A percentile compares a stretch with the other conserved stretches of the same genome.
phyloP scores from a whole-genome alignment of 1,140 invertebrate genomes.

The Lepeophtheirus salmonis region DNA sequence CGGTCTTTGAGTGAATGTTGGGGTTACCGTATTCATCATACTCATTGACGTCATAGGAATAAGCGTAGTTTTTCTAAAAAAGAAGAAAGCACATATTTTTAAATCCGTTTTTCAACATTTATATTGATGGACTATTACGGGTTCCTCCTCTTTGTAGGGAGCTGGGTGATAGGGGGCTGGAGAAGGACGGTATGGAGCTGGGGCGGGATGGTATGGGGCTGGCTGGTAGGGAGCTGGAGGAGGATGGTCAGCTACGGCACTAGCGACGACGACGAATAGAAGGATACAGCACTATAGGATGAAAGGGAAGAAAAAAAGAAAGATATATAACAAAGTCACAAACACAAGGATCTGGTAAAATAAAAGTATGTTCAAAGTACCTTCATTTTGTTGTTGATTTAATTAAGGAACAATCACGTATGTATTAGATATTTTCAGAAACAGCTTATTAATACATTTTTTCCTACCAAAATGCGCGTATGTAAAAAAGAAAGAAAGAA shows the following conservation, averaged over 20 bases:
- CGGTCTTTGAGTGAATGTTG: constrained; percentile 12
- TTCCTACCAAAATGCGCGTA: too few relatives aligned
- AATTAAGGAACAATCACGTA: too few relatives aligned
- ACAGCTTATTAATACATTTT: too few relatives aligned
- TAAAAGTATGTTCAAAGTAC: too few relatives aligned
- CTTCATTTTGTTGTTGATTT: too few relatives aligned
- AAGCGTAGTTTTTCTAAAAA: constrained; percentile 16
- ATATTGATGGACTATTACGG: constrained; percentile 1
- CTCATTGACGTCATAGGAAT: constrained; percentile 16
- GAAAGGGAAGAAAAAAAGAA: neutral
- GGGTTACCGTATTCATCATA: constrained; percentile 19
- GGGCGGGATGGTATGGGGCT: constrained; percentile 5
- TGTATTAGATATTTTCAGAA: too few relatives aligned
- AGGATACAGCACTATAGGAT: neutral
- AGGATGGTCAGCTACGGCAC: neutral
- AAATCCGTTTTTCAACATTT: neutral
- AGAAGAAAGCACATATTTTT: neutral
- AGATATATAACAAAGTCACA: too few relatives aligned
- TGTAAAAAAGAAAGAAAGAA: too few relatives aligned
- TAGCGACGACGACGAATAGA: neutral
- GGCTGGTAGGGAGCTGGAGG: constrained; percentile 11
- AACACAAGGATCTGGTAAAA: too few relatives aligned
- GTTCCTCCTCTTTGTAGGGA: constrained; percentile 10
- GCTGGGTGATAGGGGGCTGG: neutral
- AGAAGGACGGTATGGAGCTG: constrained; percentile 11